Conservation (phyloP, 92 coral and sea anemone genomes). For the Phenganax subtilis region DNA sequence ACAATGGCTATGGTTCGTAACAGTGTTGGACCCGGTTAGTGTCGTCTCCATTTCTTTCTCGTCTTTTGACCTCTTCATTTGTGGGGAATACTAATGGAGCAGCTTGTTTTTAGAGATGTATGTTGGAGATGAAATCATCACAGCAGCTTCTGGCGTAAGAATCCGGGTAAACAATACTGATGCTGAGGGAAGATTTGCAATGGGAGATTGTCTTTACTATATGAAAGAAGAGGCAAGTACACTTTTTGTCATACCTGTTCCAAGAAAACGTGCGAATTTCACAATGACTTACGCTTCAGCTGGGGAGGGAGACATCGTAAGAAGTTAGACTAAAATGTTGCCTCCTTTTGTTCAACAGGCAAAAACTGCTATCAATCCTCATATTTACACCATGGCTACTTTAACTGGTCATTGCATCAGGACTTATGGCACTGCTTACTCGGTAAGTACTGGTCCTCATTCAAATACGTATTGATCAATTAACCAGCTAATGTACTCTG, state of each 20-base stretch:
- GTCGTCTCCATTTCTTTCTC: not conserved
- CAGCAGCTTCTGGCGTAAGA: constrained; percentile 88
- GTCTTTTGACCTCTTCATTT: too few species aligned
- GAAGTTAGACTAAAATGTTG: not conserved
- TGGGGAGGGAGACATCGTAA: not conserved
- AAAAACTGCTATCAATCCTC: constrained; percentile 57
- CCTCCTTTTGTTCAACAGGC: constrained; percentile 46
- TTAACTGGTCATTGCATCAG: constrained; percentile 86
- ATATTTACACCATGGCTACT: constrained; percentile 83
- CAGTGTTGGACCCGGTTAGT: constrained; percentile 89
- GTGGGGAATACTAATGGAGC: not conserved
- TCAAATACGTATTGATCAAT: not conserved
- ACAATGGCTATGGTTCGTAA: constrained; percentile 96
- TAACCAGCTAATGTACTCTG: not conserved
- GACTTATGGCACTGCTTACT: constrained; percentile 69
- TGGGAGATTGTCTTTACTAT: constrained; percentile 78
- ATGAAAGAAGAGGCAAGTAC: constrained; percentile 50
- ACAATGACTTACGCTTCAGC: too few species aligned
- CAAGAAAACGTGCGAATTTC: too few species aligned
- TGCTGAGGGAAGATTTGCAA: constrained; percentile 95
- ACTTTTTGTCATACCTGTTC: constrained; percentile 24
- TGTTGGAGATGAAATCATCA: constrained; percentile 90
- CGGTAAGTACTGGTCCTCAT: constrained; percentile 47
- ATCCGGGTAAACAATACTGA: constrained; percentile 93
- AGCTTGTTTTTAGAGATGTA: constrained; percentile 57